Conservation (phyloP, 2,888 invertebrate genomes). For the Diplazon laetatorius region DNA sequence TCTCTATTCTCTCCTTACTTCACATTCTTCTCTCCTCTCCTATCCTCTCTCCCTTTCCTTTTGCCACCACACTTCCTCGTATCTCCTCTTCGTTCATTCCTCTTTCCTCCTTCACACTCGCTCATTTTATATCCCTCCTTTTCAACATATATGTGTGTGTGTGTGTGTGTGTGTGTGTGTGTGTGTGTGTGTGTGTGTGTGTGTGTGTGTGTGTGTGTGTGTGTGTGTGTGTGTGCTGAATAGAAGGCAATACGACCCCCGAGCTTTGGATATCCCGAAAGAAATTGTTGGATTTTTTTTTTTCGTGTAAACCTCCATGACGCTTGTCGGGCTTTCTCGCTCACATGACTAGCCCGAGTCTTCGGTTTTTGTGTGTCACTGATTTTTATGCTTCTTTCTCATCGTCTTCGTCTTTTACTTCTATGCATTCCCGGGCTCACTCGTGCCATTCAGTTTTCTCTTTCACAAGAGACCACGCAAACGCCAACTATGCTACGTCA, state of each 20-base stretch:
- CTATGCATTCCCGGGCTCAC: slow-evolving; percentile 28
- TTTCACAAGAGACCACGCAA: slow-evolving; percentile 67
- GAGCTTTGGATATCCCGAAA: slow-evolving; percentile 61
- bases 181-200: no score
- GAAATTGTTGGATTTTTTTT: slow-evolving; percentile 75
- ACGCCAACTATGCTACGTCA: slow-evolving; percentile 76
- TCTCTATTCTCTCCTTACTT: no score
- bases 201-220: no score
- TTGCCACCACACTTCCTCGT: slow-evolving; percentile 36
- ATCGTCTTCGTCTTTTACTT: slow-evolving; percentile 40
- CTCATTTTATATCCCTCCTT: slow-evolving; percentile 38
- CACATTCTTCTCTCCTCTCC: slow-evolving; percentile 49
- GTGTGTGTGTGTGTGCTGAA: slow-evolving; percentile 40
- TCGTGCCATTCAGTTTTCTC: slow-evolving; percentile 65
- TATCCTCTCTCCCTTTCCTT: no score
- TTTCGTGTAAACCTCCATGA: slow-evolving; percentile 64
- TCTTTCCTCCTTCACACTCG: slow-evolving; percentile 4
- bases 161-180: no score
- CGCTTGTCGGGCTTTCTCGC: slow-evolving; percentile 45
- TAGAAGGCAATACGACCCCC: slow-evolving; percentile 51
- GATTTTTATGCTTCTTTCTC: slow-evolving; percentile 41
- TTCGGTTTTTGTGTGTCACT: slow-evolving; percentile 51
- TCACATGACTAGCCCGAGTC: slow-evolving; percentile 50
- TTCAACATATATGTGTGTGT: no score
- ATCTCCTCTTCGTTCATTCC: slow-evolving; percentile 38